Evolutionary conservation across 2,888 invertebrate genomes (phyloP), one percentile per base, ranked within the genome.

Genomic region (Amblyjoppa fuscipennis): DNA sequence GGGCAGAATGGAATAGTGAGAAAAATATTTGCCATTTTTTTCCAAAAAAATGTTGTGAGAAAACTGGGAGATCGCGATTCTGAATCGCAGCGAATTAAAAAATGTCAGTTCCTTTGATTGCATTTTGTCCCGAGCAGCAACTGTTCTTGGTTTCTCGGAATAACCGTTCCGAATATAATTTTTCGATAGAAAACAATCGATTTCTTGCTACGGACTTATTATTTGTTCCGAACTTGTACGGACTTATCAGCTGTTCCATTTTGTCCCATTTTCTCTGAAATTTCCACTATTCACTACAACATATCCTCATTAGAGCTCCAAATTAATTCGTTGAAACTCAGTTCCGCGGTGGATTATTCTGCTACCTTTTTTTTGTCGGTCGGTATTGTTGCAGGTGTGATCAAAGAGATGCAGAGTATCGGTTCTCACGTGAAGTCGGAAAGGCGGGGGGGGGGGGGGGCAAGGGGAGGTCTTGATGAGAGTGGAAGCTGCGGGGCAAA

Each of bases 401-500:
- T 59, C 78, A 76, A 69, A 59, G 69, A 53, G 28, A 11, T 11
- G 31, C 31, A 64, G 13, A 31, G 61, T 28, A n/a, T 34, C 53
- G 6, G 34, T 20, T 25, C 16, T 3, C 69, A 38, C 20, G 34
- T 16, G 51, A 76, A 6, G 53, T 4, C 11, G 38, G 16, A 49
- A 25, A 68, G 28, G 13, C 49, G 20, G n/a, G 49, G 13, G 45
- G 11, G 69, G 49, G 4, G 20, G 11, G 11, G 25, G n/a, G 16
- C 13, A 11, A 20, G 6, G 28, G 45, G 20, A 13, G 4, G 9
- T 5, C 61, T 25, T 31, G 28, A 28, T 25, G 61, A 61, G 61
- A 61, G 61, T 28, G 41, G n/a, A 51, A n/a, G 31, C 59, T 69
- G 9, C 28, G 51, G 61, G 61, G 79, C 38, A 71, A 71, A 79